These are phyloP conservation scores for Cantharis rufa DNA, from an alignment of 2,888 invertebrate genomes.

Conservation along the genomic window DNA sequence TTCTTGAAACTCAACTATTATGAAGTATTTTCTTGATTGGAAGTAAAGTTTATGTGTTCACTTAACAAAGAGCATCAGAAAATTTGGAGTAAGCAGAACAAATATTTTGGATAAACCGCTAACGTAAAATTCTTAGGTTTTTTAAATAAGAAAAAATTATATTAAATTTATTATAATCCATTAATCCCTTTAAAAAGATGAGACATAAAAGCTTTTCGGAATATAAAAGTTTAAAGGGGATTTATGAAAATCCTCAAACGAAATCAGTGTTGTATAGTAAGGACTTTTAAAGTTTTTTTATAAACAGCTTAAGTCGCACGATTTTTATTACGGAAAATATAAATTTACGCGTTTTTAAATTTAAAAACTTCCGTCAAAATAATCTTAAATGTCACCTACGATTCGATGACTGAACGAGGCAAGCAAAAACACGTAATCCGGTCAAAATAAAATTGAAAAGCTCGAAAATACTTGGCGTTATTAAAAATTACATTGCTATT, in stretches of 20 bases:
- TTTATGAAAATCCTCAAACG: neutral
- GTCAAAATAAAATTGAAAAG: neutral
- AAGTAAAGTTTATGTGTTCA: neutral
- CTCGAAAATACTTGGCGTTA: neutral
- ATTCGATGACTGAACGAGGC: neutral
- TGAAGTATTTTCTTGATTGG: slow-evolving; percentile 8
- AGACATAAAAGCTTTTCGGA: neutral
- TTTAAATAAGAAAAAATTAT: neutral
- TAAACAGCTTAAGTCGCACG: neutral
- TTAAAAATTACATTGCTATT: neutral
- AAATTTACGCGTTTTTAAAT: neutral
- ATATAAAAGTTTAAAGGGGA: neutral
- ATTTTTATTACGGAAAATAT: neutral
- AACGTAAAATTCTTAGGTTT: neutral
- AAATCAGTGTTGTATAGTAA: neutral
- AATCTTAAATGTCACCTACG: neutral
- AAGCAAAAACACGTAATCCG: neutral
- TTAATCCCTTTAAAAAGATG: neutral
- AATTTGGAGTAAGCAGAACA: neutral
- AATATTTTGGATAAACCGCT: neutral
- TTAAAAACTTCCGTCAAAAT: neutral
- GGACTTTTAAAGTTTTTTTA: neutral
- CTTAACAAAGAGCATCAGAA: neutral
- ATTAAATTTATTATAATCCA: neutral
- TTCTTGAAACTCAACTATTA: neutral